Conservation (phyloP, 2,797 vertebrate genomes). For the Petrocephalus schoutedeni region DNA sequence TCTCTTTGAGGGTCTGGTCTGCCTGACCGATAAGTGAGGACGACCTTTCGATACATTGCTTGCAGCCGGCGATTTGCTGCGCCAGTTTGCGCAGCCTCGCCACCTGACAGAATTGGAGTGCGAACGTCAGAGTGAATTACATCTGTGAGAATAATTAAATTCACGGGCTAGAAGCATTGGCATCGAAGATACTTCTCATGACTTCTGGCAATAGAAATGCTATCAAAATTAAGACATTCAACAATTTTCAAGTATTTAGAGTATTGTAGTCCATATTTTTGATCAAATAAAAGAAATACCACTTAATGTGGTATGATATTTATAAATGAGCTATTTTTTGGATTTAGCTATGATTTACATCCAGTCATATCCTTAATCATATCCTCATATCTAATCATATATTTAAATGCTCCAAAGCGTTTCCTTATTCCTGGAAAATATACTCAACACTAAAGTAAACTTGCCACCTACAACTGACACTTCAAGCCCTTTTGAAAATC, state of each 20-base stretch:
- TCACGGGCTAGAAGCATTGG: neutral
- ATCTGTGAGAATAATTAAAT: neutral
- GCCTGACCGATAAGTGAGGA: slow-evolving; percentile 91
- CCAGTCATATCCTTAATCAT: neutral
- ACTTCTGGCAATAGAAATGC: neutral
- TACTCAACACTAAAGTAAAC: no score
- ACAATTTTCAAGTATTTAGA: neutral
- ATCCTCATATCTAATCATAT: neutral
- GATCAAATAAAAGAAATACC: neutral
- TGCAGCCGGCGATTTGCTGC: slow-evolving; percentile 93
- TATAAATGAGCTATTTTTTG: neutral
- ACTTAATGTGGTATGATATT: neutral
- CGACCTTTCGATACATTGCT: slow-evolving; percentile 93
- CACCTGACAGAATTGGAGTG: slow-evolving; percentile 57
- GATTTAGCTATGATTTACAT: neutral
- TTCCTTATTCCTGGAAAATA: no score
- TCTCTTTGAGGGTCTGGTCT: slow-evolving; percentile 90
- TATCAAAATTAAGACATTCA: neutral
- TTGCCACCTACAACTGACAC: neutral
- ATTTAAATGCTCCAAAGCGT: neutral
- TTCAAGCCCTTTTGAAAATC: neutral
- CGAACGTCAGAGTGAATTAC: neutral
- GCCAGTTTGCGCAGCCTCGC: slow-evolving; percentile 87
- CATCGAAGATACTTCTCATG: neutral
- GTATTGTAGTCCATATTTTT: neutral